These are phyloP conservation scores for Alauda arvensis DNA, from an alignment of 2,797 vertebrate genomes.

Conservation along the genomic window DNA sequence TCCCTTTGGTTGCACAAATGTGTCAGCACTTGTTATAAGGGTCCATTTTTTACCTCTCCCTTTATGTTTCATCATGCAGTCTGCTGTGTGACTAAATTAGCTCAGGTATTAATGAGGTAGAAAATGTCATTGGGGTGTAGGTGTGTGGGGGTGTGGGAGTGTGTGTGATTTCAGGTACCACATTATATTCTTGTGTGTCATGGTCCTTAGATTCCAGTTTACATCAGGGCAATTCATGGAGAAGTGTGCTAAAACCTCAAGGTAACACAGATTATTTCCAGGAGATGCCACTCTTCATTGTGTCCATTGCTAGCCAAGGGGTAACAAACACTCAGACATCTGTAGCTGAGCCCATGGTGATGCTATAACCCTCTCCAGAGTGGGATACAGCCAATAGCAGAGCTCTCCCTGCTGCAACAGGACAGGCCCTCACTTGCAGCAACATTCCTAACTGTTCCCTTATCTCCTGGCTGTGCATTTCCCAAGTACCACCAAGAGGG, in stretches of 20 bases:
- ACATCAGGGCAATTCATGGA: not conserved
- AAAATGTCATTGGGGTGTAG: not conserved
- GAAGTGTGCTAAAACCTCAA: not conserved
- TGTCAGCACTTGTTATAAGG: not conserved
- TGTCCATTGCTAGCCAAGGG: not conserved
- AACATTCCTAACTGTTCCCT: not conserved
- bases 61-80: not conserved
- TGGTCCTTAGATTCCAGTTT: not conserved
- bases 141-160: no score
- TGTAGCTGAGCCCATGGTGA: not conserved
- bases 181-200: not conserved
- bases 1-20: not conserved
- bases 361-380: not conserved
- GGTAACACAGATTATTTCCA: not conserved
- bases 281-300: not conserved
- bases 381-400: rapidly evolving
- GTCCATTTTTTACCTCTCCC: not conserved
- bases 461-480: not conserved
- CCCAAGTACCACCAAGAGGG: not conserved
- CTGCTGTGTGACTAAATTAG: not conserved
- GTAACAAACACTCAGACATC: not conserved
- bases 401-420: not conserved
- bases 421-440: not conserved
- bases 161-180: not conserved
- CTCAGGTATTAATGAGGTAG: not conserved